Evolutionary conservation across 2,888 invertebrate genomes (phyloP), one percentile per base, ranked within the genome.

Genomic region (Epirrhoe alternata): DNA sequence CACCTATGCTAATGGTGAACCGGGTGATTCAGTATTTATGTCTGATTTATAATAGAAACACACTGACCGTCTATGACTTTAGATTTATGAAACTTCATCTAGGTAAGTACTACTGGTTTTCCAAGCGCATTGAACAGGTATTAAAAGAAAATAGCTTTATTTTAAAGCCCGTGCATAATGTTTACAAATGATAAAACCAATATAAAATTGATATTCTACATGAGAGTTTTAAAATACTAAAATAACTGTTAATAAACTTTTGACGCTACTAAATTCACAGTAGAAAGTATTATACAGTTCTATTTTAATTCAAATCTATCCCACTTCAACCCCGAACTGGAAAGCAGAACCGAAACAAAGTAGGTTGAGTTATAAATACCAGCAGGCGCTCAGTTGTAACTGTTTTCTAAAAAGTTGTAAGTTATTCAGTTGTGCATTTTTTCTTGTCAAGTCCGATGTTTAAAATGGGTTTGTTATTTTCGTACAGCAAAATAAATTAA

Each of bases 251-350:
- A 14, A 47, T 47, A 6, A 16, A 16, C 47, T 47, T 47, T 47
- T 16, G 16, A 4, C 7, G 42, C 42, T 10, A 16, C 0, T 1
- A 16, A 47, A 47, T 16, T 7, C 47, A 16, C 47, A 7, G 47
- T 47, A 47, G 16, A 47, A 47, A 16, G 6, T 14, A 47, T 14
- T 47, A 47, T 16, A 47, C 6, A 16, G 14, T 47, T 47, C 47
- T 47, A 47, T 47, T 47, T 47, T 47, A 14, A 14, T 47, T 47
- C 5, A 47, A 47, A 47, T 47, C 14, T 14, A 47, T 47, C 47
- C 47, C 47, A 47, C 47, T 47, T 16, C 47, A 47, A 47, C 47
- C 16, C 47, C 14, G 16, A 47, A 16, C 47, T 47, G 16, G 45
- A 16, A 47, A 47, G 16, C 47, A 1, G 47, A 47, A 47, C 14